These are phyloP conservation scores for Apocrypta bakeri DNA, from an alignment of 1,140 invertebrate genomes.

Conservation along the genomic window DNA sequence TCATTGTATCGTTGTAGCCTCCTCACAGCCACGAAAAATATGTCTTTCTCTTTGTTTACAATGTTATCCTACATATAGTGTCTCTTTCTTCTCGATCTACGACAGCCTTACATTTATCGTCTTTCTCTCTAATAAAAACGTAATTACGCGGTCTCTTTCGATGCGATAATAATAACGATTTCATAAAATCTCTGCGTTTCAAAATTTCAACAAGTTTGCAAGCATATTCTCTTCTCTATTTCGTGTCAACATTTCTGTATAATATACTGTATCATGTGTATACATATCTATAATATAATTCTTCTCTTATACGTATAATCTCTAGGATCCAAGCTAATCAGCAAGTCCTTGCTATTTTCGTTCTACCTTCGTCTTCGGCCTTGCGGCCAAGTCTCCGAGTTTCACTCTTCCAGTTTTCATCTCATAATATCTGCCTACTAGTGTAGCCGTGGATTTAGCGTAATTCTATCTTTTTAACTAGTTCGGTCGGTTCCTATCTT, in stretches of 20 bases:
- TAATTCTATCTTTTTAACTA: constrained; percentile 1
- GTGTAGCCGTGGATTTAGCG: background rate
- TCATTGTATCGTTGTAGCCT: background rate
- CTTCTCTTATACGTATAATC: background rate
- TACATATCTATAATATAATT: constrained; percentile 21
- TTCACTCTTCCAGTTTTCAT: constrained; percentile 47
- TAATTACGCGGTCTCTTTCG: background rate
- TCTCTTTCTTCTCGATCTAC: constrained; percentile 1
- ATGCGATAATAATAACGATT: constrained; percentile 21
- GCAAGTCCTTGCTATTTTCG: background rate
- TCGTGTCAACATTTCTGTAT: background rate
- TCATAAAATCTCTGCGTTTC: constrained; percentile 42
- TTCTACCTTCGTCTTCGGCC: background rate
- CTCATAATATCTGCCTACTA: constrained; percentile 22
- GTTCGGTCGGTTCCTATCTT: background rate
- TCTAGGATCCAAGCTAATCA: background rate
- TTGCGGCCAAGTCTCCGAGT: background rate
- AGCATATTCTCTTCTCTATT: background rate
- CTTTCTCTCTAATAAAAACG: background rate
- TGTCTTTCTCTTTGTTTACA: background rate
- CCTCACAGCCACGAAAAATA: constrained; percentile 3
- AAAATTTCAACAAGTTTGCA: constrained; percentile 44
- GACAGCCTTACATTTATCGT: background rate
- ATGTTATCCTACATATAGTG: background rate
- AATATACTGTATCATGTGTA: background rate